Percentiles rank a stretch among this genome's conserved stretches.
These are phyloP conservation scores for Pseudomyrmex sp. DNA, from an alignment of 1,140 invertebrate species.

Conservation along the genomic window DNA sequence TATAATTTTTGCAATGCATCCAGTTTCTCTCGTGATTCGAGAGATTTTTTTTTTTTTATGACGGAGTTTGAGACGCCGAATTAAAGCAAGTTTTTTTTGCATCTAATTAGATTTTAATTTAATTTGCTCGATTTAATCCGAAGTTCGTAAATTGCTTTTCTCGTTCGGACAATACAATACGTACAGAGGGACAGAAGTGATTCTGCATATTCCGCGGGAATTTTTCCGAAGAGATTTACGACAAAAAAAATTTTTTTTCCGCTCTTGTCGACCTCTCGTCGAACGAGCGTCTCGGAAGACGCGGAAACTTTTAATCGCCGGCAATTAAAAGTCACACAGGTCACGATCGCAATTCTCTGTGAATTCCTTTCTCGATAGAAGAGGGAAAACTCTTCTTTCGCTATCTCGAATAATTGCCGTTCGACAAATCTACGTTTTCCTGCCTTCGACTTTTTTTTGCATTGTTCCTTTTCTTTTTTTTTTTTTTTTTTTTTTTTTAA, in stretches of 20 bases:
- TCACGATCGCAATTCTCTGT: slow-evolving; percentile 45
- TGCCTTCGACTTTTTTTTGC: not conserved
- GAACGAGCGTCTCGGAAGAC: slow-evolving; percentile 50
- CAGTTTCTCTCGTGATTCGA: not conserved
- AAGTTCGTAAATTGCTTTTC: not conserved
- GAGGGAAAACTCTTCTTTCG: slow-evolving; percentile 1
- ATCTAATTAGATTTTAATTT: not conserved
- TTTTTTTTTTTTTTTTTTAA: not conserved
- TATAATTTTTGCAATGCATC: not conserved
- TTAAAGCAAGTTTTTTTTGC: not conserved
- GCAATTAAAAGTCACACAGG: slow-evolving; percentile 61
- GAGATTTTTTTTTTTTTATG: not conserved
- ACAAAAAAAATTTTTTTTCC: slow-evolving; percentile 12
- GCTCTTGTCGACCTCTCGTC: slow-evolving; percentile 42
- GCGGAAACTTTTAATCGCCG: slow-evolving; percentile 70
- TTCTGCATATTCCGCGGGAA: not conserved
- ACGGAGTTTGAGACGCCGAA: not conserved
- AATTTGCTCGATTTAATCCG: slow-evolving; percentile 27
- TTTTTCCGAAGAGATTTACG: slow-evolving; percentile 29
- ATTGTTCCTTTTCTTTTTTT: too few species aligned
- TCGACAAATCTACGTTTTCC: slow-evolving; percentile 41
- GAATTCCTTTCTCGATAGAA: not conserved
- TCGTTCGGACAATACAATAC: slow-evolving; percentile 10
- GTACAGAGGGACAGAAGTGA: not conserved
- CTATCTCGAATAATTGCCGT: slow-evolving; percentile 25